Base-by-base conservation (phyloP, 2,113 vertebrate species). In the Rhea americana region DNA sequence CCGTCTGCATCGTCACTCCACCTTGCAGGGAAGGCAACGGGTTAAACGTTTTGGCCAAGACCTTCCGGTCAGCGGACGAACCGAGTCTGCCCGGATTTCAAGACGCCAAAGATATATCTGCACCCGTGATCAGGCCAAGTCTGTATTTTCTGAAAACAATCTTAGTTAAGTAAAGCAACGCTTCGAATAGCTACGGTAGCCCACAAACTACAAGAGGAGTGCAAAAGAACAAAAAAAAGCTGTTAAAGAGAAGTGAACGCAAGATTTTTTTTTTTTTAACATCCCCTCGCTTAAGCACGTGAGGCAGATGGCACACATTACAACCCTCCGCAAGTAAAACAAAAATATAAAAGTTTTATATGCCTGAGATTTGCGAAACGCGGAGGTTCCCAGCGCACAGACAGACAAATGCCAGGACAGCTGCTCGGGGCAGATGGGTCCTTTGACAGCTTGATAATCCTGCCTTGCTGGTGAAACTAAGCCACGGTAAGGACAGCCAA, bases 401-500 rank as follows among this genome's bases (percentile, higher is more conserved):
- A 32, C 55, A 71, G 20, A 71, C 10, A 95, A 96, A 80, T 93
- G 95, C 95, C 91, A 91, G 93, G 95, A 85, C 95, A 97, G 96
- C 96, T 97, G 97, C 93, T 82, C 13, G 61, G 90, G 95, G 92
- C 97, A 97, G 94, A 94, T 76, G 90, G 97, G 96, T 81, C 93
- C 95, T 95, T 74, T 90, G 97, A 96, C 93, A 96, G 96, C 88
- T 92, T 63, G 87, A 77, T 91, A 83, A 35, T 65, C 70, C 93
- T 43, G 87, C 55, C 63, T 83, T 90, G 85, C 91, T 88, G 89
- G 90, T 82, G 82, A 89, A 66, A 78, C 70, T 35, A 41, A 89
- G 83, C 91, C 53, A 14, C 5, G 53, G 82, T 55, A 48, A 56
- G 80, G 82, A 45, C 67, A 81, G 94, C 91, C 90, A 67, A 20